phyloP scores from a whole-genome alignment of 2,888 invertebrate genomes.

The Exephanes ischioxanthus region DNA sequence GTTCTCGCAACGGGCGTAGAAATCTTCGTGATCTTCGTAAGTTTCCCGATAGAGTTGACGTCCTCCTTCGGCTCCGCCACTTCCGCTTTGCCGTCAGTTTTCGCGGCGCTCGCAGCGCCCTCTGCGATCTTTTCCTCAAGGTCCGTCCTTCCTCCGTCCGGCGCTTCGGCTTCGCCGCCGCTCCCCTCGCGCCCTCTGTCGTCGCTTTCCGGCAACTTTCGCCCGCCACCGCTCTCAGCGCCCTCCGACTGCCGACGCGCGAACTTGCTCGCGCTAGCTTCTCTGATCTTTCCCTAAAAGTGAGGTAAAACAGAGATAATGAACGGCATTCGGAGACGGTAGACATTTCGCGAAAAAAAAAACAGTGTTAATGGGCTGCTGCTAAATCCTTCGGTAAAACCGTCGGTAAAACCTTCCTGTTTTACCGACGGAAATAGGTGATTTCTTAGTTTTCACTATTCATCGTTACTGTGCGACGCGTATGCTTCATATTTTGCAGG shows the following conservation, averaged over 20 bases:
- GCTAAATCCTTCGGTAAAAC: no score
- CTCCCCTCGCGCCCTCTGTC: conserved; percentile 73
- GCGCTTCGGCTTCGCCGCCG: conserved; percentile 21
- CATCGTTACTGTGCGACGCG: no score
- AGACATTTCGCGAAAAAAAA: no score
- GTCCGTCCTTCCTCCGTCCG: background rate
- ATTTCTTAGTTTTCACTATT: no score
- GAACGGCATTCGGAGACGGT: no score
- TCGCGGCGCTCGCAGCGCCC: background rate
- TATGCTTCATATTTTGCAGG: no score
- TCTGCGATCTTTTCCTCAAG: background rate
- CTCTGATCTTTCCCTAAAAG: conserved; percentile 72
- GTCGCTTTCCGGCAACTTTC: conserved; percentile 58
- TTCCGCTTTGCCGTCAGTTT: conserved; percentile 1
- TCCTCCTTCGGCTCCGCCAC: conserved; percentile 32
- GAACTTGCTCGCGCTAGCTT: conserved; percentile 73
- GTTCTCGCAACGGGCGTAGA: conserved; percentile 68
- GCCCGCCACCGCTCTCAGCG: conserved; percentile 62
- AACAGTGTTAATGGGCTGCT: no score
- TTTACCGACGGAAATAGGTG: no score
- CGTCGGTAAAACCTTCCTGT: no score
- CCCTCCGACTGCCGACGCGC: conserved; percentile 74
- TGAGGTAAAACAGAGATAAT: no score
- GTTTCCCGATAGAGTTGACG: background rate
- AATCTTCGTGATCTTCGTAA: background rate